Base-by-base conservation (phyloP, 1,140 invertebrate species). In the Lordiphosa clarofinis region DNA sequence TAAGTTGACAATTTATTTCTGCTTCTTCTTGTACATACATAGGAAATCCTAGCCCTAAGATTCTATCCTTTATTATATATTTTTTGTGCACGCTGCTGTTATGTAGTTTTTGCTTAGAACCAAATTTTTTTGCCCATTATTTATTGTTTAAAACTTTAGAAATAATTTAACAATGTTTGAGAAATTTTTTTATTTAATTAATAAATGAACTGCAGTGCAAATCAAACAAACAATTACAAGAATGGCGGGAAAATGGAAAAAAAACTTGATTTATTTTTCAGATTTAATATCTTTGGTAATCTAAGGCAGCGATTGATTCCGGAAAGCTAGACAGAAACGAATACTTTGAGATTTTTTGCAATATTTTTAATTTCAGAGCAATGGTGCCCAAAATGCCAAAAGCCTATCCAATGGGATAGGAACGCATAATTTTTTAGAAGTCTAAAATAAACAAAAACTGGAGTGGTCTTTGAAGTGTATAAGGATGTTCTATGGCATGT, bases 101-200 rank as follows among this genome's bases (percentile, higher is more conserved):
- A 87, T 87, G 82, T 87, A 87, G 82, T 86, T 87, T 86, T 87
- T 60, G 70, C 52, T 1, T 35, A 12, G 7, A 44, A 44, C 5
- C 9, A 44, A 38, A 31, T 48, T 67, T 82, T 86, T 86, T 79
- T 68, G 24, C 4, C 33, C 31, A 56, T 68, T 81, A 76, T 75
- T 82, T 75, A 72, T 47, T 57, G 53, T 59, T 81, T 56, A 71
- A 67, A 36, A 55, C 24, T 55, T 82, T 56, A 71, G 63, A 36
- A 56, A 24, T 55, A 44, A 56, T 42, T 68, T 55, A 55, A 40
- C 4, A 28, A 28, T 28, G 24, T 28, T 28, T 28, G 24, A 7
- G 6, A 28, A 28, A 6, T 68, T 71, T 60, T 72, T 48, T 40
- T n/a, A 63, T 74, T 74, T 65, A 66, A 43, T 11, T 38, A 67